Conservation (phyloP, 2,113 vertebrate genomes). For the Lipophrys pholis region DNA sequence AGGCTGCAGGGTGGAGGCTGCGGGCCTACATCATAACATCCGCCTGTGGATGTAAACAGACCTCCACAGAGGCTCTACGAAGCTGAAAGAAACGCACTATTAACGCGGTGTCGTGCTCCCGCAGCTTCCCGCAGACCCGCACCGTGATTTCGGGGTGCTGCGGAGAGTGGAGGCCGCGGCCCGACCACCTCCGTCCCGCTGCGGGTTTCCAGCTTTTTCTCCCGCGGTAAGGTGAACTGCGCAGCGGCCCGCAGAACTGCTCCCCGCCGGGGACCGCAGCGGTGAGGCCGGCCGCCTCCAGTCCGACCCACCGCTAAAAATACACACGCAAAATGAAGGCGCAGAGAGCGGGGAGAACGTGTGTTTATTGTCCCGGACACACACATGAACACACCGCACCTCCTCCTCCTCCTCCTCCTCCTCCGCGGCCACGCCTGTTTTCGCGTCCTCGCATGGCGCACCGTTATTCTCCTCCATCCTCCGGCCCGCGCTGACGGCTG, state of each 20-base stretch:
- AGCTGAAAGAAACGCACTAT: too few species aligned
- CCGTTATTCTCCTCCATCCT: slow-evolving; percentile 71
- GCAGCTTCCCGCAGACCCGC: not conserved
- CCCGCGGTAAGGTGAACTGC: not conserved
- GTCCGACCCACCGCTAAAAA: not conserved
- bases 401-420: slow-evolving; percentile 28
- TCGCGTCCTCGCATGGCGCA: slow-evolving; percentile 53
- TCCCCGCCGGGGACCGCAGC: slow-evolving; percentile 1
- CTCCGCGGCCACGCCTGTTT: slow-evolving; percentile 66
- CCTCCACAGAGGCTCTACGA: too few species aligned
- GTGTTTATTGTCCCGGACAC: slow-evolving; percentile 43
- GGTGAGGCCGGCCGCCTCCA: slow-evolving; percentile 10
- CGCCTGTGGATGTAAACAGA: not conserved
- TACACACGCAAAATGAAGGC: not conserved
- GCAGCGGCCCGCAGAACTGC: not conserved
- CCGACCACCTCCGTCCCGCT: not conserved
- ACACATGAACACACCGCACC: not conserved
- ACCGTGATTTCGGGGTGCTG: too few species aligned
- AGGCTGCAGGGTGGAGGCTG: too few species aligned
- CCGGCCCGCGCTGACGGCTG: slow-evolving; percentile 33
- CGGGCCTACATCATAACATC: too few species aligned
- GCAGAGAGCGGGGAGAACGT: not conserved
- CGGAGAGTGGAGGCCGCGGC: not conserved
- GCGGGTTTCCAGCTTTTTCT: slow-evolving; percentile 35
- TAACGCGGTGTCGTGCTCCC: not conserved